phyloP scores from a whole-genome alignment of 2,113 vertebrate species.

The Cynocephalus volans region DNA sequence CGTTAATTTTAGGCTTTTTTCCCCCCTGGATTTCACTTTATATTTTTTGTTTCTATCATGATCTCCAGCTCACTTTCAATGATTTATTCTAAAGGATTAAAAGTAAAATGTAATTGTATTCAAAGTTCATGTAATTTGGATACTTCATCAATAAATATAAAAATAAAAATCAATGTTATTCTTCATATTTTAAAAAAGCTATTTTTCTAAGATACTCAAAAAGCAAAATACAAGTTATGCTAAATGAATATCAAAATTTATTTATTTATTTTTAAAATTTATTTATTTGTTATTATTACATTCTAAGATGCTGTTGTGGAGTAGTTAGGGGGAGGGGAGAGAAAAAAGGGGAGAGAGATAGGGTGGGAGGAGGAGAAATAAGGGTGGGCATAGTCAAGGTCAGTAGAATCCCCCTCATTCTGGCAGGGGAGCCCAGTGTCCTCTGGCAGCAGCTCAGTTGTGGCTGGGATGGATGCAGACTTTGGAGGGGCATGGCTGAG shows the following conservation, averaged over 20 bases:
- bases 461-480: too few relatives aligned
- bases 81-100: slow-evolving; percentile 8
- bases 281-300: too few relatives aligned
- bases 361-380: too few relatives aligned
- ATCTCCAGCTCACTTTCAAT: neutral
- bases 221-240: neutral
- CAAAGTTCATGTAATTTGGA: slow-evolving; percentile 4
- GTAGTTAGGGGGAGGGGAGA: too few relatives aligned
- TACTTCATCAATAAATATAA: slow-evolving; percentile 12
- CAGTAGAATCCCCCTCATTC: too few relatives aligned
- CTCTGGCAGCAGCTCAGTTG: too few relatives aligned
- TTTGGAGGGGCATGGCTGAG: too few relatives aligned
- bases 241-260: neutral
- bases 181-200: neutral
- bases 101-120: slow-evolving; percentile 22
- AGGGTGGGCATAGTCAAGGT: too few relatives aligned
- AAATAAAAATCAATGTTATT: neutral
- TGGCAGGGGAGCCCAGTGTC: too few relatives aligned
- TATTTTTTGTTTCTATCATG: slow-evolving; percentile 15
- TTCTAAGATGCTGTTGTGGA: too few relatives aligned
- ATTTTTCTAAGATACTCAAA: slow-evolving; percentile 34
- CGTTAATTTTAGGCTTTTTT: neutral
- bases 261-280: too few relatives aligned
- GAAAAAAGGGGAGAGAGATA: too few relatives aligned
- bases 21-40: neutral